A percentile compares a stretch with the other conserved stretches of the same genome.
These are phyloP conservation scores for Phrynosoma platyrhinos DNA, from an alignment of 2,113 vertebrate genomes.

Conservation along the genomic window DNA sequence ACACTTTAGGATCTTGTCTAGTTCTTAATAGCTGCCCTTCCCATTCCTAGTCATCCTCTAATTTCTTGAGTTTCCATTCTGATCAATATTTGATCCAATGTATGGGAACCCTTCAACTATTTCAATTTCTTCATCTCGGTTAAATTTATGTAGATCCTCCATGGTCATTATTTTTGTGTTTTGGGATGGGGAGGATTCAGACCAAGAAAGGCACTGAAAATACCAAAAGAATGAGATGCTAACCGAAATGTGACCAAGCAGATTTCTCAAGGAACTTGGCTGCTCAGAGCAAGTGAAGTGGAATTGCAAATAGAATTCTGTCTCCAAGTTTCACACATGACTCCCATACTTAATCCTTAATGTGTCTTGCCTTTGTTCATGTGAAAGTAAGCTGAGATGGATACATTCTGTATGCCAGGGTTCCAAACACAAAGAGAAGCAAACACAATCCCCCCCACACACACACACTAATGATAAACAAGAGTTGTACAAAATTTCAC, in stretches of 20 bases:
- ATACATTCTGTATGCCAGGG: slow-evolving; percentile 6
- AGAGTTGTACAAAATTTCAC: slow-evolving; percentile 14
- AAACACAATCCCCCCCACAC: too few species aligned
- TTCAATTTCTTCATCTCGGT: too few species aligned
- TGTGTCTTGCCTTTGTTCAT: slow-evolving; percentile 18
- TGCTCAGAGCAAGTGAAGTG: background rate
- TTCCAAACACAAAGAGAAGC: slow-evolving; percentile 1
- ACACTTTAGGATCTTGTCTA: too few species aligned
- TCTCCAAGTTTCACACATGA: slow-evolving; percentile 14
- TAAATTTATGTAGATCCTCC: too few species aligned
- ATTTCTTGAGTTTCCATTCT: too few species aligned
- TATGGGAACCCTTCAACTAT: too few species aligned
- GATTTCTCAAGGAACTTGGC: slow-evolving; percentile 23
- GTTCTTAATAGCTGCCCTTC: too few species aligned
- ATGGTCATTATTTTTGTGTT: too few species aligned
- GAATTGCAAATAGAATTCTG: background rate
- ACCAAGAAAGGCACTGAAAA: too few species aligned
- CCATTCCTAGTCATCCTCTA: too few species aligned
- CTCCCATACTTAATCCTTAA: slow-evolving; percentile 7
- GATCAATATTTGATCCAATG: too few species aligned
- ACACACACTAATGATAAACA: background rate
- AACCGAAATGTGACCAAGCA: slow-evolving; percentile 4
- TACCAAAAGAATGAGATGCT: background rate
- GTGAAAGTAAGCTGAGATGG: slow-evolving; percentile 17
- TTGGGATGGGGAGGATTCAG: background rate